Evolutionary conservation across 2,113 vertebrate genomes (phyloP).

Genomic region (Rhizomys pruinosus): DNA sequence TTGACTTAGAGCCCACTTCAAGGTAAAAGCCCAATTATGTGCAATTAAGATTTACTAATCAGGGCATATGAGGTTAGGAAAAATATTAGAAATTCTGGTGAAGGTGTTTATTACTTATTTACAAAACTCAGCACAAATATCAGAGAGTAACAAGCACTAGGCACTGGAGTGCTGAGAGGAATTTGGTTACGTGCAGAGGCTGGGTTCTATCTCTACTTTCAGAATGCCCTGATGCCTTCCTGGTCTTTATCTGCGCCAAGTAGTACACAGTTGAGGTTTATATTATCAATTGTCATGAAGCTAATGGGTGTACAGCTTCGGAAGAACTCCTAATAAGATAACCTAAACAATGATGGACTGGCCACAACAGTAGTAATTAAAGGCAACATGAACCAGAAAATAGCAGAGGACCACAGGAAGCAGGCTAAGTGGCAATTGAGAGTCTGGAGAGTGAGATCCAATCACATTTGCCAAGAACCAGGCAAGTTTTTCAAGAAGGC

Average conservation of each 20-base stretch:
- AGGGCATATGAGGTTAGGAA: not conserved
- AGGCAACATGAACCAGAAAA: not conserved
- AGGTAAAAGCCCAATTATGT: not conserved
- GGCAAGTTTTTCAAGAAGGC: not conserved
- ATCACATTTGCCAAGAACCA: not conserved
- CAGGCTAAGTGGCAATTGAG: not conserved
- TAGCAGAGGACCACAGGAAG: not conserved
- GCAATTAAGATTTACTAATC: not conserved
- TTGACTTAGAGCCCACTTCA: not conserved
- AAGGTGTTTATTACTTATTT: not conserved
- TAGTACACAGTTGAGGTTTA: not conserved
- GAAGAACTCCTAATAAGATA: not conserved
- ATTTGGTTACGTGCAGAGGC: rapidly evolving
- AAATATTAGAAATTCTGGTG: not conserved
- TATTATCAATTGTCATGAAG: not conserved
- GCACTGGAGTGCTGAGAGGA: rapidly evolving
- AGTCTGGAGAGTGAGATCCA: not conserved
- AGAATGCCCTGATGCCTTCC: not conserved
- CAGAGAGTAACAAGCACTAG: not conserved
- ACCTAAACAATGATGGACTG: not conserved
- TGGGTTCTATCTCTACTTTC: not conserved
- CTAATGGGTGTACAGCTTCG: not conserved
- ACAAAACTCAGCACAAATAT: not conserved
- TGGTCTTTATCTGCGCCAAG: not conserved
- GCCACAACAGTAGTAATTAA: not conserved